These are phyloP conservation scores for Asbolus verrucosus DNA, from an alignment of 1,140 invertebrate genomes.

Conservation along the genomic window DNA sequence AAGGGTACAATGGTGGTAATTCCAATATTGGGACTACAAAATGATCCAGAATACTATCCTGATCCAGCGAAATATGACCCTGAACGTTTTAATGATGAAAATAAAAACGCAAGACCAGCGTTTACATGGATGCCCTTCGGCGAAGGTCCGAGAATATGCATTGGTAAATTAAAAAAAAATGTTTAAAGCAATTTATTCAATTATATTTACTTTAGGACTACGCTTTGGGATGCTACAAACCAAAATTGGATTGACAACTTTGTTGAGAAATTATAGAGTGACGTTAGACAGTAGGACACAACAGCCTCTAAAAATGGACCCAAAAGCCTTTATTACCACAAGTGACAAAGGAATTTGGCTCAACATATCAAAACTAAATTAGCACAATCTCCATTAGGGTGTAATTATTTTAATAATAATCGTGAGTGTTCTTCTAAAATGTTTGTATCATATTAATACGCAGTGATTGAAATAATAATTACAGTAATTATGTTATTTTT, in stretches of 20 bases:
- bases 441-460: too few relatives aligned
- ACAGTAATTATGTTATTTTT: too few relatives aligned
- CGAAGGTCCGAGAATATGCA: conserved; percentile 67
- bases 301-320: conserved; percentile 18
- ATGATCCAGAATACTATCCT: conserved; percentile 66
- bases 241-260: conserved; percentile 65
- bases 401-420: too few relatives aligned
- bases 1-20: conserved; percentile 64
- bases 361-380: conserved; percentile 13
- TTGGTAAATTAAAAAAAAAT: conserved; percentile 6
- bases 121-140: conserved; percentile 56
- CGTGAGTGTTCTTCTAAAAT: too few relatives aligned
- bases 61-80: conserved; percentile 50
- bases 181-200: not conserved
- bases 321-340: not conserved
- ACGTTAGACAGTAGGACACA: conserved; percentile 32
- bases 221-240: conserved; percentile 59
- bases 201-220: conserved; percentile 14
- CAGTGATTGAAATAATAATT: too few relatives aligned
- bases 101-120: conserved; percentile 54
- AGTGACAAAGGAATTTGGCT: conserved; percentile 11
- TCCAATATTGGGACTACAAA: conserved; percentile 69
- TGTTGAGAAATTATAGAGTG: conserved; percentile 64
- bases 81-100: conserved; percentile 47
- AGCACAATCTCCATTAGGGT: not conserved